phyloP scores from a whole-genome alignment of 2,888 invertebrate genomes.

The Pediacus dermestoides region DNA sequence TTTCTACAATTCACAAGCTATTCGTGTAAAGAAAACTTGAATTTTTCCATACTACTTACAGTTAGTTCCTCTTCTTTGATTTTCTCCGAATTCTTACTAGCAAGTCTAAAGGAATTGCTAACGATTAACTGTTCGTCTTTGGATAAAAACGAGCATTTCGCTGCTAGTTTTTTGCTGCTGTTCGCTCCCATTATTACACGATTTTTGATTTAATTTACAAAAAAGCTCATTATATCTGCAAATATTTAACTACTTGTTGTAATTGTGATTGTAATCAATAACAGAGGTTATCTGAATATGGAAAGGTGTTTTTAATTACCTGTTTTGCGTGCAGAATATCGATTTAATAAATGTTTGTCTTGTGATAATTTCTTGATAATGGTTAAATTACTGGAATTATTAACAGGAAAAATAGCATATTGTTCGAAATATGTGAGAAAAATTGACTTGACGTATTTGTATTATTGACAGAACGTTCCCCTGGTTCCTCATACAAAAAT shows the following conservation, averaged over 20 bases:
- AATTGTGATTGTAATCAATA: slow-evolving; percentile 4
- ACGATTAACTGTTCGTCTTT: slow-evolving; percentile 63
- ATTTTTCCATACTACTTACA: slow-evolving; percentile 51
- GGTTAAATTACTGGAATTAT: no score
- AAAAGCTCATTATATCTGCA: not conserved
- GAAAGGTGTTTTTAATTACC: no score
- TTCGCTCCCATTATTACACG: slow-evolving; percentile 50
- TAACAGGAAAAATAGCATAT: no score
- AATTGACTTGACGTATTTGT: no score
- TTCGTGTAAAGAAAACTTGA: slow-evolving; percentile 7
- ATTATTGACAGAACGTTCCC: no score
- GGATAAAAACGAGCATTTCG: slow-evolving; percentile 61
- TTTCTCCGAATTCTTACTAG: slow-evolving; percentile 62
- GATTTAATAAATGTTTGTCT: no score
- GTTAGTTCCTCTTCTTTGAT: slow-evolving; percentile 65
- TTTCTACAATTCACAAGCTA: slow-evolving; percentile 51
- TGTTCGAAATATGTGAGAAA: no score
- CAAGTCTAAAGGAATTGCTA: slow-evolving; percentile 59
- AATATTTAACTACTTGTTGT: slow-evolving; percentile 1
- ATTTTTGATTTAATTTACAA: not conserved
- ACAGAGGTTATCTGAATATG: no score
- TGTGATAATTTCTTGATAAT: no score
- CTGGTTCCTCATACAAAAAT: no score
- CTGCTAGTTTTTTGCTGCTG: slow-evolving; percentile 63
- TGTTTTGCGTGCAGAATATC: no score